Evolutionary conservation across 1,140 invertebrate species (phyloP), one percentile per base, ranked within the genome.

Genomic region (Drosophila baimaii): DNA sequence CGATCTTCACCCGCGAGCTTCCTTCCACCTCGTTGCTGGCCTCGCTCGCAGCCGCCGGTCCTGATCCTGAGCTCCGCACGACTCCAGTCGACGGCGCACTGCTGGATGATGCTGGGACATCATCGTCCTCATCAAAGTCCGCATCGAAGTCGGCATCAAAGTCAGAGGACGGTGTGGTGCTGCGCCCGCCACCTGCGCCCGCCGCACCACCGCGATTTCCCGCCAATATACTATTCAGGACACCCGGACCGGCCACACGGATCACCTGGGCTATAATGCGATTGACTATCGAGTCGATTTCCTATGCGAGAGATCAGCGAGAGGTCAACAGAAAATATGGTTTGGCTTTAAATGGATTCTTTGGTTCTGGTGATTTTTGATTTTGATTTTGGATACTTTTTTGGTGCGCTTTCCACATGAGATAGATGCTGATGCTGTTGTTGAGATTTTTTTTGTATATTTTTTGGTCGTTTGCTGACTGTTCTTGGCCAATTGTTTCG

Each of bases 281-380:
- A 94, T 96, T 95, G 92, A 96, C 95, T 93, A 95, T 95, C 91
- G 94, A 93, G 94, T 96, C 95, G 93, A 96, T 94, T 93, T 95
- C 95, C 95, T 96, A 95, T 29, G n/a, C 71, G 43, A 57, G 37
- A 66, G 72, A 61, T 56, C 62, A 81, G 61, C 47, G 37, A 77
- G 33, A 64, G 49, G 47, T 57, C 68, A 59, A 55, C 65, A 78
- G 27, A 72, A 23, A 69, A 64, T 64, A 54, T 47, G 52, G 13
- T 52, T 55, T 47, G 49, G 19, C 31, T 52, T 43, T 29, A 31
- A 17, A 41, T 35, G 27, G 44, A 5, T 23, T 54, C 13, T 47
- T 61, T 59, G 43, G 33, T 49, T 65, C 61, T 64, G 58, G 31
- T 66, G 63, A 61, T 61, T 63, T 41, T 59, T n/a, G 15, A 27